phyloP scores from a whole-genome alignment of 2,888 invertebrate species.

The Epirrita christyi region DNA sequence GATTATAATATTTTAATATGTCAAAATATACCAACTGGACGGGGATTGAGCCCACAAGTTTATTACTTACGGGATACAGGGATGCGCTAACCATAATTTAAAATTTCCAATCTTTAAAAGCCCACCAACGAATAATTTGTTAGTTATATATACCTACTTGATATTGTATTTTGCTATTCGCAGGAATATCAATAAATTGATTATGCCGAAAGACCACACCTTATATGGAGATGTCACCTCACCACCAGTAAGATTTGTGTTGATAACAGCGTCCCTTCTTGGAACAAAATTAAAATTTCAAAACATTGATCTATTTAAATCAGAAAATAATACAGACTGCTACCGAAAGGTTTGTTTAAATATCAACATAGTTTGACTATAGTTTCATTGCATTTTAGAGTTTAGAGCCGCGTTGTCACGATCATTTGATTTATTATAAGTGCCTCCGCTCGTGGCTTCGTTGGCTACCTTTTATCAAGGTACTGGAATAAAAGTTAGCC shows the following conservation, averaged over 20 bases:
- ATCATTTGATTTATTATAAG: not conserved
- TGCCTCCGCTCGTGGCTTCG: not conserved
- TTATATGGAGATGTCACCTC: conserved; percentile 80
- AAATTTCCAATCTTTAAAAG: no score
- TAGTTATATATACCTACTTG: no score
- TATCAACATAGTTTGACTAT: not conserved
- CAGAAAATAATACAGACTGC: conserved; percentile 58
- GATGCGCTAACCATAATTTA: no score
- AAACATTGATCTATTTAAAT: conserved; percentile 73
- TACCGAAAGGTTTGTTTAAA: conserved; percentile 61
- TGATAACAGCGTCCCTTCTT: conserved; percentile 78
- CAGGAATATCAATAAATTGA: conserved; percentile 10
- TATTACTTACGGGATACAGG: no score
- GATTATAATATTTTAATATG: no score
- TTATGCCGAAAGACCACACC: conserved; percentile 46
- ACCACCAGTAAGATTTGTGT: conserved; percentile 80
- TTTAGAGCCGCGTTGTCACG: no score
- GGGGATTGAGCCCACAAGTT: no score
- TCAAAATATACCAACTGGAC: no score
- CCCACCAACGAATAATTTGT: no score
- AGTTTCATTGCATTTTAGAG: not conserved
- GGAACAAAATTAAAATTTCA: conserved; percentile 71
- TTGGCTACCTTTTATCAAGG: no score
- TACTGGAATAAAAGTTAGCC: no score
- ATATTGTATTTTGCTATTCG: not conserved